These are phyloP conservation scores for Helogale parvula DNA, from an alignment of 2,113 vertebrate genomes.

Conservation along the genomic window DNA sequence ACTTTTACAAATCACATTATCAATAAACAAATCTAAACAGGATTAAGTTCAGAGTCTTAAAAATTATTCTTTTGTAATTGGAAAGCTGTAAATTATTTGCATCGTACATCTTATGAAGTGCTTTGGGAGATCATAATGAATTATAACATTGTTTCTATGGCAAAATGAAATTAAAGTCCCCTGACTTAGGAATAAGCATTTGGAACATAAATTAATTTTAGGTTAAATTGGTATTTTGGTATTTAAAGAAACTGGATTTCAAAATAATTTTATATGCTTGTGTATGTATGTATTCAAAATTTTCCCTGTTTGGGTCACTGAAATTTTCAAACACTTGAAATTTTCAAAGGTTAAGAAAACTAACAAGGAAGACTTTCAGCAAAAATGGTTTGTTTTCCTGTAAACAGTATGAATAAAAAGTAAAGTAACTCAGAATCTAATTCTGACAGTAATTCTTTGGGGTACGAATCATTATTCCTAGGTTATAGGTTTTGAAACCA, in stretches of 20 bases:
- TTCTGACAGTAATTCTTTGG: neutral
- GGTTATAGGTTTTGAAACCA: neutral
- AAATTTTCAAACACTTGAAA: neutral
- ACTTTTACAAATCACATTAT: neutral
- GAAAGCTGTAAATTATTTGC: neutral
- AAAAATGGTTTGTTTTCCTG: neutral
- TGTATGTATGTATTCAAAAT: neutral
- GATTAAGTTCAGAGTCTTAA: neutral
- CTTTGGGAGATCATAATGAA: constrained; percentile 27
- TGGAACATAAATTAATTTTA: neutral
- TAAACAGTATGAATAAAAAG: neutral
- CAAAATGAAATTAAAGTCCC: neutral
- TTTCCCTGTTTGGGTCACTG: neutral
- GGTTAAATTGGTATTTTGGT: neutral
- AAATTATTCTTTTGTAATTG: neutral
- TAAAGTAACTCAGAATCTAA: neutral
- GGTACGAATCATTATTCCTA: neutral
- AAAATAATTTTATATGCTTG: neutral
- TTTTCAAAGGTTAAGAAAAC: neutral
- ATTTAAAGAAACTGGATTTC: neutral
- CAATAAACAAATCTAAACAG: neutral
- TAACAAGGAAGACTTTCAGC: neutral
- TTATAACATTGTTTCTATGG: neutral
- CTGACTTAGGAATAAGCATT: neutral
- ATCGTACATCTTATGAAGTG: neutral